phyloP scores from a whole-genome alignment of 2,797 vertebrate genomes.

The Bucorvus abyssinicus region DNA sequence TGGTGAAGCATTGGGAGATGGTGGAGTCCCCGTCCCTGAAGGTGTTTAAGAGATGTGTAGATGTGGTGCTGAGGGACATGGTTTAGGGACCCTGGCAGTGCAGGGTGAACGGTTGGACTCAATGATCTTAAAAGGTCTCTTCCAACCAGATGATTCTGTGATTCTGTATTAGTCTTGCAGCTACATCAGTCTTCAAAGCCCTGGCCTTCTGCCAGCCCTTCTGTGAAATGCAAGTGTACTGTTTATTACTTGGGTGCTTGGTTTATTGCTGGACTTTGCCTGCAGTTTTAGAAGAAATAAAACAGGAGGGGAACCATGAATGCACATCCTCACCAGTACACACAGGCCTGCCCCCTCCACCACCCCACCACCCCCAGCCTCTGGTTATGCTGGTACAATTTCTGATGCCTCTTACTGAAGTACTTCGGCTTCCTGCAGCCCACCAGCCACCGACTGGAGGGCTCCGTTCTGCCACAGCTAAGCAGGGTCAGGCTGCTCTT shows the following conservation, averaged over 20 bases:
- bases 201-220: accelerated
- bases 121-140: no score
- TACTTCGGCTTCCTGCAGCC: background rate
- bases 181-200: accelerated
- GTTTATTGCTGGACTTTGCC: background rate
- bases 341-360: no score
- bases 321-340: background rate
- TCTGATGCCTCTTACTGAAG: background rate
- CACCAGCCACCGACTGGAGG: background rate
- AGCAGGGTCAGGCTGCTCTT: background rate
- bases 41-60: no score
- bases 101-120: no score
- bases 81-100: no score
- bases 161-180: accelerated
- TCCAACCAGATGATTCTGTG: no score
- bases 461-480: background rate
- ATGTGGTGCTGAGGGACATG: no score
- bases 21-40: no score
- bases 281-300: background rate
- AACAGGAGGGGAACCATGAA: accelerated
- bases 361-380: accelerated
- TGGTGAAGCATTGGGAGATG: no score
- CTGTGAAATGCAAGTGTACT: accelerated
- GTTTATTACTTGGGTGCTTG: accelerated
- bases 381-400: accelerated